phyloP scores from a whole-genome alignment of 2,797 vertebrate species.

The Halcyon badia region DNA sequence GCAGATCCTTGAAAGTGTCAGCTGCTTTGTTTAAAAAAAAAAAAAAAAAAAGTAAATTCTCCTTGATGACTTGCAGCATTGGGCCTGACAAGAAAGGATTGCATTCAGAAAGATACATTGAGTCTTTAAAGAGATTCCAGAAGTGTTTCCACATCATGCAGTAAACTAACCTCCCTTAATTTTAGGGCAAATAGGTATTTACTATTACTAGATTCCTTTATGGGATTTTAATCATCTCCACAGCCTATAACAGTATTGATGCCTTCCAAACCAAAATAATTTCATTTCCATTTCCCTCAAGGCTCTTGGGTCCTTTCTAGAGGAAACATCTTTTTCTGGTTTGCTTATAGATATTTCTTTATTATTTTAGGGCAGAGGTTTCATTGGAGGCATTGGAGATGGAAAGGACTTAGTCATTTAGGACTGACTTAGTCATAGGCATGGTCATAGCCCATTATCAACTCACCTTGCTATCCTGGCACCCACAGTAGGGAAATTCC shows the following conservation, averaged over 20 bases:
- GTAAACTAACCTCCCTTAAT: background rate
- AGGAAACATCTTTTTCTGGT: constrained; percentile 3
- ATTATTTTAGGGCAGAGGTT: background rate
- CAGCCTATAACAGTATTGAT: background rate
- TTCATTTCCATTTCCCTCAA: background rate
- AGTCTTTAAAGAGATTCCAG: background rate
- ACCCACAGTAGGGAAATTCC: background rate
- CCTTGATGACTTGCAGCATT: background rate
- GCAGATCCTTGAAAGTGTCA: background rate
- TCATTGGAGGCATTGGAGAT: background rate
- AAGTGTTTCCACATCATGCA: background rate
- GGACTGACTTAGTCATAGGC: constrained; percentile 39
- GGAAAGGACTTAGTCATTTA: constrained; percentile 30
- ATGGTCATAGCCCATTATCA: background rate
- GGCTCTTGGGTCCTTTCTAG: background rate
- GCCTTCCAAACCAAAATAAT: background rate
- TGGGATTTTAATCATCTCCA: background rate
- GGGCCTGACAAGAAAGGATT: background rate
- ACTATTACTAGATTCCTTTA: background rate
- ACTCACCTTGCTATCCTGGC: background rate
- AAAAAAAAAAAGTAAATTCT: background rate
- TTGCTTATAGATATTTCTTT: background rate
- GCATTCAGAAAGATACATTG: rapidly evolving
- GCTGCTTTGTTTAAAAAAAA: background rate
- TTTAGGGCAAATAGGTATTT: background rate